These are phyloP conservation scores for Prolemur simus DNA, from an alignment of 2,113 vertebrate species.

Conservation along the genomic window DNA sequence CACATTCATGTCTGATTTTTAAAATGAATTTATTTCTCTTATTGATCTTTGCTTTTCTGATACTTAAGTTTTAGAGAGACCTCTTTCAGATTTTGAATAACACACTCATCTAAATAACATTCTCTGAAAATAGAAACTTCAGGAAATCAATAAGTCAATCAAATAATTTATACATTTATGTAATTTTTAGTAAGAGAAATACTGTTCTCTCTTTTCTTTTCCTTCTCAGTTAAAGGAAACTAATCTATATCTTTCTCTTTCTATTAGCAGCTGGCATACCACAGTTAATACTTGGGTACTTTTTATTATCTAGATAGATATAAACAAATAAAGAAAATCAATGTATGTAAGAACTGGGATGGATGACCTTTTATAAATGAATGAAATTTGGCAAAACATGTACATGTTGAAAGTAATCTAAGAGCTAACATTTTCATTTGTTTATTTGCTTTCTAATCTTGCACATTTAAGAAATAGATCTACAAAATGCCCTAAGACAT, in stretches of 20 bases:
- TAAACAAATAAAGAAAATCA: slow-evolving; percentile 47
- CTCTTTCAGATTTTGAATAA: neutral
- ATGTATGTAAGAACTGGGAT: slow-evolving; percentile 12
- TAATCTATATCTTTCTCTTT: neutral
- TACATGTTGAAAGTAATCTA: slow-evolving; percentile 28
- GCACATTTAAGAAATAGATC: slow-evolving; percentile 17
- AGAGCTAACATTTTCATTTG: slow-evolving; percentile 29
- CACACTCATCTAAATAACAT: neutral
- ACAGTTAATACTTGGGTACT: neutral
- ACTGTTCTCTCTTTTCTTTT: neutral
- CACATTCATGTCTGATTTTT: slow-evolving; percentile 25
- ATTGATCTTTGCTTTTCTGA: slow-evolving; percentile 38
- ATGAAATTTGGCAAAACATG: slow-evolving; percentile 35
- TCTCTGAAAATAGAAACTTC: neutral
- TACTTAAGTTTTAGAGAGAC: slow-evolving; percentile 1
- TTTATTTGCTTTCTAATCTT: slow-evolving; percentile 42
- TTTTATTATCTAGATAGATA: slow-evolving; percentile 34
- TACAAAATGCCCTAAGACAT: slow-evolving; percentile 26
- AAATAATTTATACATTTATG: neutral
- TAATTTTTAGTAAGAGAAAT: neutral
- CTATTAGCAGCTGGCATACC: neutral
- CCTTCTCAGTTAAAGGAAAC: neutral
- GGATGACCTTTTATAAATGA: slow-evolving; percentile 48
- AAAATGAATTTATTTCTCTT: slow-evolving; percentile 39
- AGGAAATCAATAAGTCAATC: neutral